Conservation (phyloP, 1,140 invertebrate genomes). For the Saccostrea cuccullata region DNA sequence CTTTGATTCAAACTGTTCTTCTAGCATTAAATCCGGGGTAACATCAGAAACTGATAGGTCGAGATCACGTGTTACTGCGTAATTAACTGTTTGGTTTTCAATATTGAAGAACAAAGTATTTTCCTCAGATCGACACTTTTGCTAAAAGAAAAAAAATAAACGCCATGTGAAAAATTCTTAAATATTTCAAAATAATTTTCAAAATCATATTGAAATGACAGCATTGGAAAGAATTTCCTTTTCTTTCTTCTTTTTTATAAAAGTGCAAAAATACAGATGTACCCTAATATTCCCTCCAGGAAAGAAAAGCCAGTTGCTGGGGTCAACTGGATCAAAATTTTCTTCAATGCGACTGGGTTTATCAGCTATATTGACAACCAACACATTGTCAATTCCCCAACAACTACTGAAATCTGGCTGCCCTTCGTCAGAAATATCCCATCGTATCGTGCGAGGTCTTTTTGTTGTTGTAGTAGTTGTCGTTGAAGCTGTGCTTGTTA, state of each 20-base stretch:
- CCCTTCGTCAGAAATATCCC: slow-evolving; percentile 40
- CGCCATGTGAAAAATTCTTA: too few species aligned
- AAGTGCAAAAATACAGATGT: slow-evolving; percentile 26
- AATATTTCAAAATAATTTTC: too few species aligned
- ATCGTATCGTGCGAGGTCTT: not conserved
- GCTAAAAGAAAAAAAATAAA: slow-evolving; percentile 60
- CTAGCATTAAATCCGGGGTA: slow-evolving; percentile 67
- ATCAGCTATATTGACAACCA: slow-evolving; percentile 75
- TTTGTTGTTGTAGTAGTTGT: slow-evolving; percentile 6
- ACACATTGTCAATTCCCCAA: slow-evolving; percentile 78
- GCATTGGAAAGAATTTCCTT: too few species aligned
- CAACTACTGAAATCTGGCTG: slow-evolving; percentile 63
- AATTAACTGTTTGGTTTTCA: slow-evolving; percentile 66
- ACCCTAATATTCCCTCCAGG: slow-evolving; percentile 77
- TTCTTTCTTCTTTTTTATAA: too few species aligned
- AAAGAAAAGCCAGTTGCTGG: slow-evolving; percentile 78
- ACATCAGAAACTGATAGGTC: slow-evolving; percentile 65
- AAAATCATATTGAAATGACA: too few species aligned
- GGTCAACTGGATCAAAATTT: slow-evolving; percentile 78
- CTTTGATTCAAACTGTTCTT: slow-evolving; percentile 73
- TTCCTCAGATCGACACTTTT: slow-evolving; percentile 76
- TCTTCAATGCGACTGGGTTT: slow-evolving; percentile 72
- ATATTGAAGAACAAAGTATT: slow-evolving; percentile 76
- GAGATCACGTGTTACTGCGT: slow-evolving; percentile 74
- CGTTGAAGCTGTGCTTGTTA: slow-evolving; percentile 5